A percentile compares a stretch with the other conserved stretches of the same genome.
phyloP scores from a whole-genome alignment of 1,140 invertebrate genomes.

The Cephus cinctus region DNA sequence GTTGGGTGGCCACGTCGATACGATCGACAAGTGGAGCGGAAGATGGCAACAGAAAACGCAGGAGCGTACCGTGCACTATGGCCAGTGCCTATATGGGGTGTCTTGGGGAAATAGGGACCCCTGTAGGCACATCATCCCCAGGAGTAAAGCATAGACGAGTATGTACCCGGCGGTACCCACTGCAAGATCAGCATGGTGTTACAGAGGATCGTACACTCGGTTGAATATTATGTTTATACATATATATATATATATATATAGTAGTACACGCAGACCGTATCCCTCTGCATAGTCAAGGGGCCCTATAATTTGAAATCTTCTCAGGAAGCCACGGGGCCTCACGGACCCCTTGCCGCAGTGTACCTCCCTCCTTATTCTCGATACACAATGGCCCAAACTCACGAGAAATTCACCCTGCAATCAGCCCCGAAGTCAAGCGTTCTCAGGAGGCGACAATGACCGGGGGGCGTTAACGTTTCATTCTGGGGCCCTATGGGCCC shows the following conservation, averaged over 20 bases:
- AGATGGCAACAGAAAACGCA: constrained; percentile 22
- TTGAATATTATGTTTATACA: too few relatives aligned
- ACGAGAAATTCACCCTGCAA: constrained; percentile 56
- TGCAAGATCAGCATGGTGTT: too few relatives aligned
- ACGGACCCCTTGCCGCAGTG: constrained; percentile 39
- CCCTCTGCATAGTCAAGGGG: too few relatives aligned
- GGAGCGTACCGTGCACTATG: background rate
- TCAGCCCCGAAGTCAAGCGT: constrained; percentile 49
- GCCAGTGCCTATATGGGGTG: too few relatives aligned
- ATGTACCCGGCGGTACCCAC: too few relatives aligned
- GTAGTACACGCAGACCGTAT: too few relatives aligned
- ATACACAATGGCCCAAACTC: constrained; percentile 50
- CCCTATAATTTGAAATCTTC: constrained; percentile 54
- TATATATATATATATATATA: too few relatives aligned
- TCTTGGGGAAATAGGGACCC: too few relatives aligned
- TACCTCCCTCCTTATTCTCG: constrained; percentile 48
- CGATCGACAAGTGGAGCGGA: constrained; percentile 33
- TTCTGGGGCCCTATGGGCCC: constrained; percentile 12
- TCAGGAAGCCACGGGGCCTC: constrained; percentile 29
- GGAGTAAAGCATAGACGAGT: too few relatives aligned
- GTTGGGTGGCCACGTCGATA: constrained; percentile 48
- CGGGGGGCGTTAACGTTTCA: constrained; percentile 31
- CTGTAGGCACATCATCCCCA: too few relatives aligned
- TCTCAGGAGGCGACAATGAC: constrained; percentile 42
- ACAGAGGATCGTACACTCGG: too few relatives aligned